Evolutionary conservation across 2,113 vertebrate genomes (phyloP), one percentile per base, ranked within the genome.

Genomic region (Chaetura pelagica): DNA sequence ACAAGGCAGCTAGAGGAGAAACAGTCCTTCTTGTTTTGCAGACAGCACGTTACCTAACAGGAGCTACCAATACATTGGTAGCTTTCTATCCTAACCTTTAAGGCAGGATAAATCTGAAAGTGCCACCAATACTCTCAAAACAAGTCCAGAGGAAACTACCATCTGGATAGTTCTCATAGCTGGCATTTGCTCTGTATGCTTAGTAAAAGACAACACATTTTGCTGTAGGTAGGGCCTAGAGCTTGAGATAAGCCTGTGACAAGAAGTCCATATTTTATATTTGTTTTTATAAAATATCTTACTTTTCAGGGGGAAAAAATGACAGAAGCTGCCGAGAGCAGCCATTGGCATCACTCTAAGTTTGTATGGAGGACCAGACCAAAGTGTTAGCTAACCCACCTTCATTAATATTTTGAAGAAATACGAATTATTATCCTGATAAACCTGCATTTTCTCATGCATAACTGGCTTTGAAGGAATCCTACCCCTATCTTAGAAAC

Each of bases 391-490:
- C 58, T 44, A 61, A 55, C 18, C 5, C 10, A 3, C 4, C 9
- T 0, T 0, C 2, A 2, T 24, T 38, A 18, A n/a, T 0, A 0
- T 78, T 83, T 76, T 52, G 55, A 72, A 80, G 83, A 92, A 63
- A 68, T 27, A 40, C 5, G 27, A 69, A 21, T 75, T 2, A 2
- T 42, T 83, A 32, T 89, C 35, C 51, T 46, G 54, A 49, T 17
- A 86, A 73, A 80, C 17, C 46, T 81, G 40, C 13, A 4, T 73
- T 68, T 79, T 80, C 57, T 24, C 55, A 30, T 18, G 57, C 16
- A 69, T 24, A 80, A 20, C 19, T 73, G 73, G 80, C 42, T 94
- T 71, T 69, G 84, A 66, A 69, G 49, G 48, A 40, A 71, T 59
- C 46, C 54, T 49, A 23, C 22, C 9, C 34, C 51, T 79, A 15